These are phyloP conservation scores for Mormoops blainvillei DNA, from an alignment of 2,113 vertebrate genomes.

Conservation along the genomic window DNA sequence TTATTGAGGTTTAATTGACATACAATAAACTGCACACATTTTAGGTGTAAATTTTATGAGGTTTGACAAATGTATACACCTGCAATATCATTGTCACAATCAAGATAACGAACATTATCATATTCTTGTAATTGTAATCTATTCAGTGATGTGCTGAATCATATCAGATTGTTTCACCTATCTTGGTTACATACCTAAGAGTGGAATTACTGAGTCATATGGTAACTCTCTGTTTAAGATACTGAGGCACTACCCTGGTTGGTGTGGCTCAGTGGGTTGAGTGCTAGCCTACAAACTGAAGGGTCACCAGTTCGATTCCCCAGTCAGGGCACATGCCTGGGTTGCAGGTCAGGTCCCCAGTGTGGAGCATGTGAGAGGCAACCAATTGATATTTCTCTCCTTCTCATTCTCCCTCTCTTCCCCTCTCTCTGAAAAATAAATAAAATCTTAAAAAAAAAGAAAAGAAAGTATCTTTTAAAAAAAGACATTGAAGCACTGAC, in stretches of 20 bases:
- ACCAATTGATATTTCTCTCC: too few species aligned
- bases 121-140: not conserved
- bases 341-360: too few species aligned
- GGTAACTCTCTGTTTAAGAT: not conserved
- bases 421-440: too few species aligned
- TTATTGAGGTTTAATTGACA: not conserved
- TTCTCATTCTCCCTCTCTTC: too few species aligned
- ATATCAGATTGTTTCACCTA: not conserved
- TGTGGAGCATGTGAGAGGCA: too few species aligned
- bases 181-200: not conserved
- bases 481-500: too few species aligned
- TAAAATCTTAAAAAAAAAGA: too few species aligned
- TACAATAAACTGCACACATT: not conserved
- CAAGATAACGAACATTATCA: not conserved
- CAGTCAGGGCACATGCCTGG: too few species aligned
- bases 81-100: not conserved
- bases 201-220: not conserved
- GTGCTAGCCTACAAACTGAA: too few species aligned
- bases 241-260: not conserved
- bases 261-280: too few species aligned
- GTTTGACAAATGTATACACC: not conserved
- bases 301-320: too few species aligned
- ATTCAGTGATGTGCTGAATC: not conserved
- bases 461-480: too few species aligned
- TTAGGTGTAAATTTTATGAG: not conserved